Base-by-base conservation (phyloP, 2,797 vertebrate species). In the Tachyglossus aculeatus region DNA sequence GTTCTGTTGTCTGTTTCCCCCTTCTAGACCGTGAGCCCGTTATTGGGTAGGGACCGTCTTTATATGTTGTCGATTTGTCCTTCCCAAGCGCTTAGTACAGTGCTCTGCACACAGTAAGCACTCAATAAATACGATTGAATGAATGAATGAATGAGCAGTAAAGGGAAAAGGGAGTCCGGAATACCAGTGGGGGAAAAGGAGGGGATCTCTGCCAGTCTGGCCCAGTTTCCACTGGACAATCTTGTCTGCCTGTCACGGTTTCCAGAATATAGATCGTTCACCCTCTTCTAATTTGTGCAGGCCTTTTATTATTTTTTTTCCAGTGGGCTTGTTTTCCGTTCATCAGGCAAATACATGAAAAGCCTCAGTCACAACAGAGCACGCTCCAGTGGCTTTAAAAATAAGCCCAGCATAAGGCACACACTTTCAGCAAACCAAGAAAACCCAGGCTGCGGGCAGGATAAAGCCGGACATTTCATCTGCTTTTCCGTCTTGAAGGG, bases 281-380 rank as follows among this genome's bases (percentile, higher is more conserved):
- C 50, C 58, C 50, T 18, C 32, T 37, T 62, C 44, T 54, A 36
- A 18, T 32, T 50, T 55, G 67, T 29, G 40, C 56, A 53, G 24
- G 16, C 48, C 22, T 36, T 36, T 9, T 19, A 19, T 9, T 38
- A 12, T n/a, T 53, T 31, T 59, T 40, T 44, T 50, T 56, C 60
- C 13, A 19, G 24, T 5, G 3, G 55, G 59, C 64, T 63, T 63
- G 68, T 63, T 71, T 71, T 64, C 52, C 52, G 57, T 64, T 56
- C 57, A 68, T 37, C 25, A 43, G 44, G 53, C 68, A 57, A 59
- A 71, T 48, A 64, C 52, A 64, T 56, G 53, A 56, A 43, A 44
- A 57, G 53, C 60, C 25, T 64, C 52, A 8, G 37, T 57, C 60
- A 44, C 52, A 71, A 64, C 43, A 61, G 32, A 12, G 36, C 53